Base-by-base conservation (phyloP, 2,888 invertebrate genomes). In the Eupeodes luniger region DNA sequence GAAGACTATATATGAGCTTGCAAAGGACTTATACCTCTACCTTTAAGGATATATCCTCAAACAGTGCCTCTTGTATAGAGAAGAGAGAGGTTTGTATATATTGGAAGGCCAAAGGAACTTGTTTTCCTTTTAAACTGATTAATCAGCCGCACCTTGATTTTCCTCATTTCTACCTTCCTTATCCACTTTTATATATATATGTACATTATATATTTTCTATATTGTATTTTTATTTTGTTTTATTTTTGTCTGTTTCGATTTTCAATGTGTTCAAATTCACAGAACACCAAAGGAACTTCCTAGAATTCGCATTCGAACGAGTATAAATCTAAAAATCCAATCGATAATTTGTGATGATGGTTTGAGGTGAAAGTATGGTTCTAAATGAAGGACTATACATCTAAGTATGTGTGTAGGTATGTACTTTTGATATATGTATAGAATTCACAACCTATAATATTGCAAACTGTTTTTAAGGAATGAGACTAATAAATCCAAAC, bases 71-170 rank as follows among this genome's bases (percentile, higher is more conserved):
- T 27, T 9, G 6, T 2, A 14, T 34, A 69, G 19, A 69, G 36
- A 16, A 69, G 19, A 69, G 36, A 16, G n/a, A 49, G 51, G 9
- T 53, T 40, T 9, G 40, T 40, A 40, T 27, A 27, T 27, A 53
- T 69, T 36, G 67, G 83, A 62, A 61, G 77, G 66, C 85, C 72
- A 62, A 81, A 67, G 57, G 83, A 83, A 80, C 79, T 75, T 62
- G 75, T 76, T 80, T 87, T 84, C 76, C 87, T 84, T 87, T 87
- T 84, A 84, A 87, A 87, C 87, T 87, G 87, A 87, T 87, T 87
- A 87, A 80, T 84, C 87, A 74, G 87, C 80, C 87, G 67, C 87
- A 77, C 87, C 87, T 87, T 84, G 84, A 84, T 84, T 86, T 82
- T 62, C 53, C 27, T 57, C 12, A 1, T 0, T 36, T 59, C 51